Evolutionary conservation across 2,113 vertebrate species (phyloP), one percentile per base, ranked within the genome.

Genomic region (Poicephalus meyeri): DNA sequence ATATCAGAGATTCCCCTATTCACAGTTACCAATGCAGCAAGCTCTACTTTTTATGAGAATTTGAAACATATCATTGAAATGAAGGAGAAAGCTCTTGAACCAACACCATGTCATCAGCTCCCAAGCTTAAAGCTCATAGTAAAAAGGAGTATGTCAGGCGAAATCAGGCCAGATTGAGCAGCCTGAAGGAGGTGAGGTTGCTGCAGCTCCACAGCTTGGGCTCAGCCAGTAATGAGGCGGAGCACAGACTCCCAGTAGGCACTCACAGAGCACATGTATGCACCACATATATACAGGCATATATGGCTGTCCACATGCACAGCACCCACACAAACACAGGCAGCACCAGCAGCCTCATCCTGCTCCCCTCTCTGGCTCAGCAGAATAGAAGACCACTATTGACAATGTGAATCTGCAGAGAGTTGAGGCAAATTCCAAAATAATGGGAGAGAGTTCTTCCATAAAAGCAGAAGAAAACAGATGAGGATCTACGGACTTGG

Each of bases 241-340:
- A 88, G 17, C 0, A 2, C 6, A 18, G 11, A 9, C 10, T 66
- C 41, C 46, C 11, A n/a, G 42, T 13, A 68, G 14, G 11, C 11
- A 58, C 5, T 14, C 23, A 10, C 3, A 46, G 25, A 70, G 17
- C 9, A 41, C 11, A 6, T 1, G 25, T 37, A 16, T 37, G 11
- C 16, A 26, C 4, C 3, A 1, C 3, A 0, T 26, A 12, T 7
- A 29, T 26, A 60, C 21, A 35, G 21, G 49, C 7, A 14, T 2
- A 10, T 6, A 13, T 12, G 42, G 9, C 56, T 52, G 7, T 18
- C 41, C 16, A 10, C 23, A 12, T 6, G 12, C 50, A n/a, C 10
- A 20, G 12, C 9, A 31, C 25, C 44, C 49, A 20, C 18, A 41
- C 11, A 77, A 33, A 44, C 24, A 33, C 11, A 39, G 2, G 5